Conservation (phyloP, 2,113 vertebrate species). For the Triplophysa rosa region DNA sequence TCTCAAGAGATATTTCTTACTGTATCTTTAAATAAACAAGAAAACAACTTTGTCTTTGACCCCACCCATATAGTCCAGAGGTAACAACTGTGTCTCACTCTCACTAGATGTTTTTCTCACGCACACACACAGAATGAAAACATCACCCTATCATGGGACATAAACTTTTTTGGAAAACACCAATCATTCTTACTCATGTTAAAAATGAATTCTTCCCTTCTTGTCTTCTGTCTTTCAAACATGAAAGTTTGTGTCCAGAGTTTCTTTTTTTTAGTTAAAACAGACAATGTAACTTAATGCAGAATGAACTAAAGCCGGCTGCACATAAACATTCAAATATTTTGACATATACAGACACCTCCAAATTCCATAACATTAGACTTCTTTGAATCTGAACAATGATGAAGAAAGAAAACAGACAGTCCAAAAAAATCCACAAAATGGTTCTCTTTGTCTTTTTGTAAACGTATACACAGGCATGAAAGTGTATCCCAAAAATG, state of each 20-base stretch:
- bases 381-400: background rate
- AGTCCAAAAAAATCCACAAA: background rate
- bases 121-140: background rate
- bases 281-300: background rate
- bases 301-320: background rate
- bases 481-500: background rate
- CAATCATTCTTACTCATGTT: slow-evolving; percentile 12
- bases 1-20: slow-evolving; percentile 25
- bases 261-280: background rate
- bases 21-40: slow-evolving; percentile 47
- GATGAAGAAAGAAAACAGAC: background rate
- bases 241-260: background rate
- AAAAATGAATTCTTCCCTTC: slow-evolving; percentile 4
- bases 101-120: background rate
- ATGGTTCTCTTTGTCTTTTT: background rate
- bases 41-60: background rate
- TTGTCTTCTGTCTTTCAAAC: background rate
- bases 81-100: background rate
- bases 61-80: background rate
- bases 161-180: slow-evolving; percentile 23
- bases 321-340: background rate
- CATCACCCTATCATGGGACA: background rate
- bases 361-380: background rate
- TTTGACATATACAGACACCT: background rate
- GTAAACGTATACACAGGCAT: background rate